Conservation (phyloP, 2,888 invertebrate species). For the Brachynemurus nebulosus region DNA sequence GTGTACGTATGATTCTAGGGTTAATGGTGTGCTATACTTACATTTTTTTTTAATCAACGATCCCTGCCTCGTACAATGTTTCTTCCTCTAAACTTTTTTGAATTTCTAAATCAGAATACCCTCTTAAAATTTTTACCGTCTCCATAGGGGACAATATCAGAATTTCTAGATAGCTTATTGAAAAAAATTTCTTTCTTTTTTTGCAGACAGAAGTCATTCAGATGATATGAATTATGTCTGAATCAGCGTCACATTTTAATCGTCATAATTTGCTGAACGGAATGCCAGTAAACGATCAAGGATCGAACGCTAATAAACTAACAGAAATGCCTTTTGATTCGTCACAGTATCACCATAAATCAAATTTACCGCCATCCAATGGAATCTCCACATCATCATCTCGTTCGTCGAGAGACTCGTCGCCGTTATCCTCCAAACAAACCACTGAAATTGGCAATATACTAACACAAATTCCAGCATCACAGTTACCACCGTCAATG, state of each 20-base stretch:
- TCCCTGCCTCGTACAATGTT: too few species aligned
- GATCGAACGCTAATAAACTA: too few species aligned
- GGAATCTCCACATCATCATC: constrained; percentile 19
- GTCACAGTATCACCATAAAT: not conserved
- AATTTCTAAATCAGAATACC: too few species aligned
- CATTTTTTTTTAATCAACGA: too few species aligned
- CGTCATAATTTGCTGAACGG: not conserved
- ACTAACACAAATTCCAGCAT: constrained; percentile 23
- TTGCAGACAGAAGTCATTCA: not conserved
- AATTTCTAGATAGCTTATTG: not conserved
- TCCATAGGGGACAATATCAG: too few species aligned
- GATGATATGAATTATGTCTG: not conserved
- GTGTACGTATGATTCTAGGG: too few species aligned
- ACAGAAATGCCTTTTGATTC: not conserved
- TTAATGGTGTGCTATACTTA: too few species aligned
- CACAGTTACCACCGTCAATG: constrained; percentile 24
- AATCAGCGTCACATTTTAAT: not conserved
- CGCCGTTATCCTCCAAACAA: constrained; percentile 25
- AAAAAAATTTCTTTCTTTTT: not conserved
- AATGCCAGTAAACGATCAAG: not conserved
- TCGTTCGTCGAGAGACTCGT: constrained; percentile 30
- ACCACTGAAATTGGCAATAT: constrained; percentile 20
- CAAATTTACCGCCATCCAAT: not conserved
- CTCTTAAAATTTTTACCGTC: too few species aligned
- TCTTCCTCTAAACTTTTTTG: too few species aligned